Evolutionary conservation across 2,888 invertebrate genomes (phyloP), one percentile per base, ranked within the genome.

Genomic region (Dynastes maya): DNA sequence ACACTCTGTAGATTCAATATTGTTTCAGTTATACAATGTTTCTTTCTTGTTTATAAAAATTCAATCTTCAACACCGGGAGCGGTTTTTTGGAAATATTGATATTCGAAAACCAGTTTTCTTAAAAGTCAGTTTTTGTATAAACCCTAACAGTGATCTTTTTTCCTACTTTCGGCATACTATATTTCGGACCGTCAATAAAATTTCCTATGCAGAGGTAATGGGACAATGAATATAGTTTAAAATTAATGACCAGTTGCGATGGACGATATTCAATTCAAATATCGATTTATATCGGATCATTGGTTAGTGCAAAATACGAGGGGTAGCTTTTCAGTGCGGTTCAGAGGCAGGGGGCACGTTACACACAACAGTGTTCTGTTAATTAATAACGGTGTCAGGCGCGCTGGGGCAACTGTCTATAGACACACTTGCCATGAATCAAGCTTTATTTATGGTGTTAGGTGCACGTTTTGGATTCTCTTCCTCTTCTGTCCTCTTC

Each of bases 331-430:
- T 68, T 51, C 68, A 37, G 71, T 71, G 58, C 37, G 58, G 71
- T 71, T 71, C n/a, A 37, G 13, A 37, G 37, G 58, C 32, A 71
- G 58, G 37, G 55, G 37, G 71, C 71, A 55, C 71, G 29, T 58
- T 16, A 71, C 71, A 68, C 74, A 75, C 55, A 40, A 37, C 67
- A 63, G 72, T 84, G 84, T 84, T 84, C 85, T 83, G 85, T 86
- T 86, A 86, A 86, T 86, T 86, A 86, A 86, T 86, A 85, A 85
- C 83, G 83, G 84, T 84, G 85, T 84, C 85, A 85, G 85, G 84
- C 83, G 82, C 84, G 71, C 58, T 71, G 84, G 83, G 83, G 82
- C 81, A 84, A 84, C 82, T 85, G 85, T 85, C 85, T 84, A 84
- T 84, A 84, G 82, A 81, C 82, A 83, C 84, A 84, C 83, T 83